These are phyloP conservation scores for Xylocampa areola DNA, from an alignment of 2,888 invertebrate genomes.

Conservation along the genomic window DNA sequence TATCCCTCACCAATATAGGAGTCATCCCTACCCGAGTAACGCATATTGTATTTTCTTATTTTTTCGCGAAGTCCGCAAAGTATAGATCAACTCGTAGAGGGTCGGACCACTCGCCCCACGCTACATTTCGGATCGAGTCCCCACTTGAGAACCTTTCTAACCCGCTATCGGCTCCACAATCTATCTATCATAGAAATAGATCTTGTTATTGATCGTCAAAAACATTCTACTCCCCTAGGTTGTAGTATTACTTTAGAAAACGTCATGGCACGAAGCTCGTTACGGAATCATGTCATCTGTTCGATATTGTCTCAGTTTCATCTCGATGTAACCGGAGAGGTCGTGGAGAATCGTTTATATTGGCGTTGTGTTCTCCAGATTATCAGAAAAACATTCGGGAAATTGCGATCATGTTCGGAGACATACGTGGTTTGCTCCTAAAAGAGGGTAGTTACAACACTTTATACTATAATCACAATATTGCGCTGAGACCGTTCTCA, in stretches of 20 bases:
- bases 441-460: background rate
- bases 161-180: background rate
- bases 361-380: background rate
- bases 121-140: background rate
- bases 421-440: background rate
- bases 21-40: too few species aligned
- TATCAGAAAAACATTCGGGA: background rate
- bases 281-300: background rate
- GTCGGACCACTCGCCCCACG: background rate
- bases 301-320: too few species aligned
- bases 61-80: background rate
- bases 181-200: background rate
- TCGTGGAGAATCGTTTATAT: background rate
- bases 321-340: too few species aligned
- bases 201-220: background rate
- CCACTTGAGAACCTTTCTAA: background rate
- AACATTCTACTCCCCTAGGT: background rate
- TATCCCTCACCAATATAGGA: too few species aligned
- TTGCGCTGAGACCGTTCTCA: background rate
- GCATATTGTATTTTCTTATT: background rate
- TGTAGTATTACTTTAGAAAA: background rate
- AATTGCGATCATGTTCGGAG: conserved; percentile 8
- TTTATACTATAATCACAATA: background rate
- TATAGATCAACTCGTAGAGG: background rate
- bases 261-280: background rate